Percentiles rank a stretch among this genome's conserved stretches.
These are phyloP conservation scores for Lemur catta DNA, from an alignment of 2,797 vertebrate species.

Conservation along the genomic window DNA sequence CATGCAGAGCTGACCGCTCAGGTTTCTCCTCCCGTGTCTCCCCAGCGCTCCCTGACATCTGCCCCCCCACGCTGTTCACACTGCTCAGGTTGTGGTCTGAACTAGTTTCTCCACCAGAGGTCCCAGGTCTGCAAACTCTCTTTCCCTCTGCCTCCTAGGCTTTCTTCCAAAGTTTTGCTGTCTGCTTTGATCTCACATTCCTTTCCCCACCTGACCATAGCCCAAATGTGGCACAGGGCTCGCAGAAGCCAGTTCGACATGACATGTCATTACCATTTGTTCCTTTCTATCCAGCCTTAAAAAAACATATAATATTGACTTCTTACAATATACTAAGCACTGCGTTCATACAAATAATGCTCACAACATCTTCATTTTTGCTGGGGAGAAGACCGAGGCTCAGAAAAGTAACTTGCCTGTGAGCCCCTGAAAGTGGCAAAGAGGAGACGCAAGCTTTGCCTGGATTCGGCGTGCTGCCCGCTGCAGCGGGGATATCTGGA, in stretches of 20 bases:
- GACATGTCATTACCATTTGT: not conserved
- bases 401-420: not conserved
- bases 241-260: not conserved
- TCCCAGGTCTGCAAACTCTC: not conserved
- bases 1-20: not conserved
- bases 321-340: not conserved
- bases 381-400: not conserved
- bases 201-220: not conserved
- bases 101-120: not conserved
- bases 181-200: not conserved
- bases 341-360: not conserved
- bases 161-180: slow-evolving; percentile 15
- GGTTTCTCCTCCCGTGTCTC: not conserved
- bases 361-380: not conserved
- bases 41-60: fast-evolving
- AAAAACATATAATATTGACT: not conserved
- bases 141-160: not conserved
- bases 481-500: fast-evolving
- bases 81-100: not conserved
- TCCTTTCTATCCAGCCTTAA: not conserved
- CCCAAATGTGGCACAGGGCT: not conserved
- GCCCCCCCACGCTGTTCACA: not conserved
- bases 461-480: fast-evolving
- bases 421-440: not conserved
- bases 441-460: not conserved